Evolutionary conservation across 2,113 vertebrate species (phyloP), one percentile per base, ranked within the genome.

Genomic region (Bolborhynchus lineola): DNA sequence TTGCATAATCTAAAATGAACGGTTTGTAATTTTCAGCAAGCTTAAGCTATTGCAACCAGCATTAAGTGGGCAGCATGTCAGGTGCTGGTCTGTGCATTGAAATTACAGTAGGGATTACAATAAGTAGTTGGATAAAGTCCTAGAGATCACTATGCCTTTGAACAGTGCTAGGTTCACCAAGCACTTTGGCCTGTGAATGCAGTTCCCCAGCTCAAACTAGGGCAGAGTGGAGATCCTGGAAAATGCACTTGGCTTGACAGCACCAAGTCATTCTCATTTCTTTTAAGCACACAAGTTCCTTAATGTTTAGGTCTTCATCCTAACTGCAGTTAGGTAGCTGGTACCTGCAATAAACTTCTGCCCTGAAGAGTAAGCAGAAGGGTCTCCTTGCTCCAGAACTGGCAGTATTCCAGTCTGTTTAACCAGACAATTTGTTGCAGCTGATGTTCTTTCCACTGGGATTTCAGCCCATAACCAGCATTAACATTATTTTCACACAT

Each of bases 401-500:
- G 97, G 97, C 94, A 39, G 3, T 0, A 15, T 16, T 88, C 96
- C 95, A 84, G 90, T 21, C 93, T 80, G 49, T 80, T 97, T 96
- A 95, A 93, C 80, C 13, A 3, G 94, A 97, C 97, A 95, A 96
- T 97, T 97, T 97, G 94, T 93, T 95, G 93, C 94, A 95, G 94
- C 95, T 96, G 86, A 96, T 95, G 84, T 82, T 83, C 88, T 90
- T 94, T 96, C 96, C 95, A 80, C 89, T 93, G 95, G 92, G 96
- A 97, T 88, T 92, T 72, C 95, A 96, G 95, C 96, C 95, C 96
- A 94, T 94, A 97, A 97, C 53, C 95, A 96, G 93, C 92, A 96
- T 97, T 97, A 98, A 97, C 97, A 96, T 97, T 97, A 97, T 97
- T 97, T 97, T 97, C 95, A 97, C 97, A 97, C 97, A 97, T 97